Evolutionary conservation across 2,888 invertebrate species (phyloP), one percentile per base, ranked within the genome.

Genomic region (Sepioteuthis lessoniana): DNA sequence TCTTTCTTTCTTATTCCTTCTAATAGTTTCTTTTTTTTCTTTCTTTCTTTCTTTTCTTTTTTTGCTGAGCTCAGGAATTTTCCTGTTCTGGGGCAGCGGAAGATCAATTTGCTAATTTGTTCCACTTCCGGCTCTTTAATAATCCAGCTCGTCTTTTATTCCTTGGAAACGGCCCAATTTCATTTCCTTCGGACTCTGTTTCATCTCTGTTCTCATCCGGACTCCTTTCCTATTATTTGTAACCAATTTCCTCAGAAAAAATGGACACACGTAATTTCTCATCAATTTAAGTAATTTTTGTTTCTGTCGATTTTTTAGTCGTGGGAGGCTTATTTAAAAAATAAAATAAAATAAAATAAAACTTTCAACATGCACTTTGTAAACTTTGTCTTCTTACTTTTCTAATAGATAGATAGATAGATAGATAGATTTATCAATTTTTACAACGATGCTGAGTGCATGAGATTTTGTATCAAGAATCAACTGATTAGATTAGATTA

Each of bases 51-150:
- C 31, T 8, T 76, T 76, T n/a, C 8, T 35, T 35, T 76, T 76
- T 76, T 76, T 76, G 76, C 76, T 76, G 76, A 76, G 76, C 76
- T 76, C 16, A n/a, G 76, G n/a, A 76, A 76, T 76, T 76, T 76
- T 76, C 76, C 76, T 35, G 76, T 76, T 76, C 76, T 76, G n/a
- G 76, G 76, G 76, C 76, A 76, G n/a, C 76, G 35, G 76, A 76
- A 76, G 76, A 76, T 76, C 76, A 76, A 76, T 76, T 76, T 76
- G 76, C n/a, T 76, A 35, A 76, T 76, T 76, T 76, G 76, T 76
- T 76, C 76, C n/a, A n/a, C 76, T 76, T 76, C 76, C 76, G n/a
- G 76, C n/a, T 76, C 76, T 76, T 76, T 76, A 76, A 76, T 76
- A 76, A 76, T n/a, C 35, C 76, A n/a, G 4, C 13, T 76, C 76